Base-by-base conservation (phyloP, 2,113 vertebrate genomes). In the Grantiella picta region DNA sequence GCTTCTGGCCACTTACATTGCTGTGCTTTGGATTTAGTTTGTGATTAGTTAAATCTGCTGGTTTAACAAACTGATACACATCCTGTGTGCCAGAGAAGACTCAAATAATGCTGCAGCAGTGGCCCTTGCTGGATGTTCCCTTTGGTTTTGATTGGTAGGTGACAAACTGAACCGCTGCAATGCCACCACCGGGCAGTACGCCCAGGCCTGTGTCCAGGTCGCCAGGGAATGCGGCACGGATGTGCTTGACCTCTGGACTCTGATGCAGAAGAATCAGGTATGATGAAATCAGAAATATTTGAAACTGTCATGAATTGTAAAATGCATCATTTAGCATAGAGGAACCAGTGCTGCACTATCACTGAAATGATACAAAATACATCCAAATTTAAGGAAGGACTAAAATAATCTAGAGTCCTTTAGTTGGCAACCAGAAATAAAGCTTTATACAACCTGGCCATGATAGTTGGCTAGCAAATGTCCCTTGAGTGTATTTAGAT, bases 181-280 rank as follows among this genome's bases (percentile, higher is more conserved):
- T 45, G 86, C 97, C 5, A 97, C 96, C 49, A 97, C 97, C 0
- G 99, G 99, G 9, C 97, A 99, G 53, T 99, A 99, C 0, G 99
- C 99, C 10, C 98, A 97, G 64, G 98, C 98, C 2, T 99, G 99
- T 7, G 96, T 98, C 11, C 97, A 97, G 70, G 97, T 98, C 0
- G 99, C 98, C 5, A 52, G 35, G 35, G 98, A 98, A 63, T 99
- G 98, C 9, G 98, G 98, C 7, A 97, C 97, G 0, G 98, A 98
- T 0, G 97, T 98, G 25, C 94, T 99, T 2, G 99, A 99, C 96
- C 98, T 99, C 59, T 99, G 99, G 99, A 98, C 98, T 0, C 97
- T 99, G 38, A 99, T 99, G 99, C 99, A 99, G 83, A 97, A 98
- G 91, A 96, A 98, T 8, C 95, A 98, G 98, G 99, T 99, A 95